phyloP scores from a whole-genome alignment of 2,888 invertebrate genomes.

The Volucella zonaria region DNA sequence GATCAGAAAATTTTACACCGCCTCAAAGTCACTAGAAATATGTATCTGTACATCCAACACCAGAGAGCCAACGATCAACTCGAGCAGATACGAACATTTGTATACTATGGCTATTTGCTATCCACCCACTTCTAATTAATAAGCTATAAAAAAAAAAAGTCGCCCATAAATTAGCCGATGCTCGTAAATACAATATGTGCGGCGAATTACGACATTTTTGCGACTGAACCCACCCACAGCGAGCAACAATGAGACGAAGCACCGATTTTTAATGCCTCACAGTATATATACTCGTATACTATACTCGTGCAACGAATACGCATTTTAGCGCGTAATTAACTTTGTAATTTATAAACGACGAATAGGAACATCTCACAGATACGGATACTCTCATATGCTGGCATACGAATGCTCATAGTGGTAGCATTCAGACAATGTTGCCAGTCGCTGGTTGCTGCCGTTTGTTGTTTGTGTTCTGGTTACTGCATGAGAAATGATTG shows the following conservation, averaged over 20 bases:
- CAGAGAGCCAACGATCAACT: too few relatives aligned
- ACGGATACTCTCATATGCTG: neutral
- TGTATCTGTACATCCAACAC: too few relatives aligned
- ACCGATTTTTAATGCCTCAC: constrained; percentile 33
- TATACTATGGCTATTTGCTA: constrained; percentile 52
- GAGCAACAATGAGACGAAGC: neutral
- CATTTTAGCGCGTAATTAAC: constrained; percentile 70
- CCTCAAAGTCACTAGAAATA: neutral
- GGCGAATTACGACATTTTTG: constrained; percentile 54
- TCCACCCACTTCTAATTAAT: constrained; percentile 67
- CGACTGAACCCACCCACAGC: constrained; percentile 45
- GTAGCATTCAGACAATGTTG: too few relatives aligned
- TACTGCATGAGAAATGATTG: constrained; percentile 45
- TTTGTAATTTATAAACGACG: constrained; percentile 68
- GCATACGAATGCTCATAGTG: too few relatives aligned
- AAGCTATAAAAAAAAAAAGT: constrained; percentile 57
- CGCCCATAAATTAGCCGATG: constrained; percentile 47
- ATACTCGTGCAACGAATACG: constrained; percentile 11
- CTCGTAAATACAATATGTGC: constrained; percentile 38
- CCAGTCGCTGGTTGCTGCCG: neutral
- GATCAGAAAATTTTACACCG: constrained; percentile 47
- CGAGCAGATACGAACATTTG: neutral
- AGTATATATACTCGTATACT: too few relatives aligned
- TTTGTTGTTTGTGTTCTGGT: too few relatives aligned
- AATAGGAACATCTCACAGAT: constrained; percentile 54